These are phyloP conservation scores for Synanceia verrucosa DNA, from an alignment of 2,797 vertebrate genomes.

Conservation along the genomic window DNA sequence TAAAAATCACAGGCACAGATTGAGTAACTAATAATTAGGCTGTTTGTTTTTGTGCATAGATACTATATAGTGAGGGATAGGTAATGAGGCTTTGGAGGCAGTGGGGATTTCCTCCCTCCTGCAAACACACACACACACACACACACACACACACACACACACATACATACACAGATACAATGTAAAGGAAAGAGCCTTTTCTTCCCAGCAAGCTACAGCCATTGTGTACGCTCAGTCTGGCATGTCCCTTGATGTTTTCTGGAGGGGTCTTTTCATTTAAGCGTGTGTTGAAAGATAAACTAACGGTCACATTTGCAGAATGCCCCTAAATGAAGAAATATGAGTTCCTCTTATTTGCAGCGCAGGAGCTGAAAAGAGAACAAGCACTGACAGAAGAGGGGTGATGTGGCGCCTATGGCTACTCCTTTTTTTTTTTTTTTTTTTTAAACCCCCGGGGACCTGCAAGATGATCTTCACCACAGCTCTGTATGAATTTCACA, in stretches of 20 bases:
- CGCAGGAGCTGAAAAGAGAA: slow-evolving; percentile 21
- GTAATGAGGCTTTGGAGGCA: slow-evolving; percentile 26
- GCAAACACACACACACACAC: slow-evolving; percentile 17
- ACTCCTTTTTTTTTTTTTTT: slow-evolving; percentile 6
- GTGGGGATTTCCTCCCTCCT: slow-evolving; percentile 38
- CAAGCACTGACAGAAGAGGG: slow-evolving; percentile 26
- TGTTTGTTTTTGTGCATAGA: slow-evolving; percentile 29
- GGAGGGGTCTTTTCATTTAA: slow-evolving; percentile 36
- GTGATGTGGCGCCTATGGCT: slow-evolving; percentile 21
- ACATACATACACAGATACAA: slow-evolving; percentile 38
- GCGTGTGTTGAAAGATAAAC: slow-evolving; percentile 56
- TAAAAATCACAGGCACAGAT: slow-evolving; percentile 31
- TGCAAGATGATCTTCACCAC: slow-evolving; percentile 56
- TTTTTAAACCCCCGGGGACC: background rate
- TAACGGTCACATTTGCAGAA: slow-evolving; percentile 47
- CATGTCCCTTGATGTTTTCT: slow-evolving; percentile 37
- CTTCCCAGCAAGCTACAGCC: slow-evolving; percentile 31
- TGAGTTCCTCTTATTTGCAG: slow-evolving; percentile 38
- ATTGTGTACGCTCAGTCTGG: slow-evolving; percentile 57
- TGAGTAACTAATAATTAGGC: slow-evolving; percentile 39
- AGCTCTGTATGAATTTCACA: slow-evolving; percentile 72
- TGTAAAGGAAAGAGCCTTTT: slow-evolving; percentile 46
- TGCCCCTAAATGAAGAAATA: slow-evolving; percentile 45
- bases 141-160: slow-evolving; percentile 23
- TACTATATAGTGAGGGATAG: slow-evolving; percentile 16